These are phyloP conservation scores for Cryptotis parvus DNA, from an alignment of 2,113 vertebrate species.

Conservation along the genomic window DNA sequence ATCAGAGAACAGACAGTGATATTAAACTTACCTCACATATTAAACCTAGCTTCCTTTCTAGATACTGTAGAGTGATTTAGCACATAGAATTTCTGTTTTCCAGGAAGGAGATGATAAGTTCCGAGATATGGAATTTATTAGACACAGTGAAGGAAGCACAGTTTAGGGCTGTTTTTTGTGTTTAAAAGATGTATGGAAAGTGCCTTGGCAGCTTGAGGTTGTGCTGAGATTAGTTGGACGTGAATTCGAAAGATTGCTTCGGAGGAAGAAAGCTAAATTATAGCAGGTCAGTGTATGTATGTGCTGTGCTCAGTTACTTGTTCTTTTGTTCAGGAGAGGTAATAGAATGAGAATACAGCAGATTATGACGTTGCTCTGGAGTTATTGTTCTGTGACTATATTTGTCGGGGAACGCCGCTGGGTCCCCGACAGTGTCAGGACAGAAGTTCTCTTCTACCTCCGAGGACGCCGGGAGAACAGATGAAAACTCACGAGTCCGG, in stretches of 20 bases:
- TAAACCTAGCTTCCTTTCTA: not conserved
- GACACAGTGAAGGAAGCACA: conserved; percentile 21
- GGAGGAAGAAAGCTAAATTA: not conserved
- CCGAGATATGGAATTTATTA: not conserved
- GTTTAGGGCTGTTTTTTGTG: not conserved
- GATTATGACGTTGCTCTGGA: not conserved
- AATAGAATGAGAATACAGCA: not conserved
- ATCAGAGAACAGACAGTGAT: conserved; percentile 7
- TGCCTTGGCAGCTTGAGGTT: not conserved
- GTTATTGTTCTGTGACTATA: not conserved
- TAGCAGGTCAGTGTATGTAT: no score
- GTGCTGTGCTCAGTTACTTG: not conserved
- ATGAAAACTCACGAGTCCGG: no score
- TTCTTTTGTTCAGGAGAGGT: not conserved
- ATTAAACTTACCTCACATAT: not conserved
- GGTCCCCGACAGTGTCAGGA: no score
- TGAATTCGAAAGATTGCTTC: not conserved
- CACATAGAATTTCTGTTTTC: conserved; percentile 28
- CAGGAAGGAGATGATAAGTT: not conserved
- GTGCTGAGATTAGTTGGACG: not conserved
- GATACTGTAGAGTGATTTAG: conserved; percentile 10
- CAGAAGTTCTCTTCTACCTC: no score
- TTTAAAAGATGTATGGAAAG: not conserved
- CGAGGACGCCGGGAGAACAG: no score
- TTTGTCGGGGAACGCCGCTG: no score